These are phyloP conservation scores for Marronus borbonicus DNA, from an alignment of 2,888 invertebrate species.

Conservation along the genomic window DNA sequence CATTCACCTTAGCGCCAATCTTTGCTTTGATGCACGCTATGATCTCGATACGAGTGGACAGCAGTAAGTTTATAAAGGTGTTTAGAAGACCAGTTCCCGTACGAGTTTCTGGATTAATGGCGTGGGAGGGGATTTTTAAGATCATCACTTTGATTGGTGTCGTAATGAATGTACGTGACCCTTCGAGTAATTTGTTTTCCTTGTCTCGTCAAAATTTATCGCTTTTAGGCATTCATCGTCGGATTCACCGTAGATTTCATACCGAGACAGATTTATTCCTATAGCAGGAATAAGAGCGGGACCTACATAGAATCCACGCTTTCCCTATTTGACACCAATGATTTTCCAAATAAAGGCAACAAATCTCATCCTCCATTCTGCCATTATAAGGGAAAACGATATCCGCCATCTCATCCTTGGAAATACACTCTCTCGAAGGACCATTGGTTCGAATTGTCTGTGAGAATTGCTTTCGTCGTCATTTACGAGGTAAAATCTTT, in stretches of 20 bases:
- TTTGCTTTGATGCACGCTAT: conserved; percentile 94
- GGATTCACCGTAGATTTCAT: conserved; percentile 63
- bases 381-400: conserved; percentile 68
- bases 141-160: conserved; percentile 63
- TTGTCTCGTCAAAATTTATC: background rate
- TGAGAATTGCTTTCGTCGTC: conserved; percentile 74
- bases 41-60: conserved; percentile 90
- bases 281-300: conserved; percentile 46
- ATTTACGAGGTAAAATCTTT: conserved; percentile 73
- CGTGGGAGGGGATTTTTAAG: conserved; percentile 64
- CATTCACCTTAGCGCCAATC: conserved; percentile 93
- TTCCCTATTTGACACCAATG: conserved; percentile 58
- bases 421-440: conserved; percentile 68
- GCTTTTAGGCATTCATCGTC: conserved; percentile 64
- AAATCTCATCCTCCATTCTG: conserved; percentile 59
- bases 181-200: too few relatives aligned
- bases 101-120: conserved; percentile 59
- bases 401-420: conserved; percentile 59
- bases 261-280: conserved; percentile 57
- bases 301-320: conserved; percentile 56
- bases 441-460: conserved; percentile 75
- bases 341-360: conserved; percentile 52
- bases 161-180: conserved; percentile 62
- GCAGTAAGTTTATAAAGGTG: conserved; percentile 65
- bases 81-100: conserved; percentile 61